phyloP scores from a whole-genome alignment of 2,797 vertebrate genomes.

The Thaleichthys pacificus region DNA sequence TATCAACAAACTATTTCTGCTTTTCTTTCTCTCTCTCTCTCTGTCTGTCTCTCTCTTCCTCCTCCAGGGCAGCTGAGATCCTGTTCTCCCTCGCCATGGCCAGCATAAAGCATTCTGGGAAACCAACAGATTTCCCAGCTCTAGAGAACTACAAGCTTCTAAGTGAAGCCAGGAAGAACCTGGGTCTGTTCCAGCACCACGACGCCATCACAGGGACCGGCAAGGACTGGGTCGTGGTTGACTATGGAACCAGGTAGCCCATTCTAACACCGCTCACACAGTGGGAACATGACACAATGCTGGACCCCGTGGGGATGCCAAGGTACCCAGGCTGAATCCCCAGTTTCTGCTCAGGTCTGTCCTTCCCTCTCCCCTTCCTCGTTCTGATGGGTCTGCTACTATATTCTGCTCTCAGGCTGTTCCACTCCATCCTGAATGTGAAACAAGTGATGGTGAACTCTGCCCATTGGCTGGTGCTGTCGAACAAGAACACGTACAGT shows the following conservation, averaged over 20 bases:
- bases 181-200: constrained; percentile 93
- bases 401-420: constrained; percentile 76
- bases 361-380: too few relatives aligned
- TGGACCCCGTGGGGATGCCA: too few relatives aligned
- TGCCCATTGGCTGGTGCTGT: constrained; percentile 83
- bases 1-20: too few relatives aligned
- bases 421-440: constrained; percentile 83
- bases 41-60: not conserved
- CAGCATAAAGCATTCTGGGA: constrained; percentile 71
- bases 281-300: too few relatives aligned
- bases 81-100: constrained; percentile 84
- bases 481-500: constrained; percentile 79
- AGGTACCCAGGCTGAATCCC: too few relatives aligned
- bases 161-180: constrained; percentile 79
- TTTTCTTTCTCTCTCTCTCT: not conserved
- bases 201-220: constrained; percentile 89
- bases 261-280: too few relatives aligned
- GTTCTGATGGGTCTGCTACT: not conserved
- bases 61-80: constrained; percentile 85
- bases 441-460: constrained; percentile 83
- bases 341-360: too few relatives aligned
- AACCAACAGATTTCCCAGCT: constrained; percentile 73
- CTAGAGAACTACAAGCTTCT: constrained; percentile 74
- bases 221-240: constrained; percentile 87
- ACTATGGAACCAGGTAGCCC: constrained; percentile 88